A percentile compares a stretch with the other conserved stretches of the same genome.
phyloP scores from a whole-genome alignment of 92 coral and sea anemone species.

The Parazoanthus swiftii region DNA sequence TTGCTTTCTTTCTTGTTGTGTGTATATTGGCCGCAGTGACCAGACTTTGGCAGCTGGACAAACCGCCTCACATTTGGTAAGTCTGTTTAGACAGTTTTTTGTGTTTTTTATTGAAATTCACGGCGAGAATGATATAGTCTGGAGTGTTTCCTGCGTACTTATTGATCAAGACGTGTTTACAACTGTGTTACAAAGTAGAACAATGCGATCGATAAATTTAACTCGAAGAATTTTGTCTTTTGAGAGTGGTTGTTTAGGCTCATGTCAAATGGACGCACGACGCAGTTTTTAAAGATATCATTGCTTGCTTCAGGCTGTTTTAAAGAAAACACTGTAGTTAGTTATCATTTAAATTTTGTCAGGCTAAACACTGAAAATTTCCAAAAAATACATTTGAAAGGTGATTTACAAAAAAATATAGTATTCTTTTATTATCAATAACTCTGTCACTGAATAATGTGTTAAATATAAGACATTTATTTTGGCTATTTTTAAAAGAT shows the following conservation, averaged over 20 bases:
- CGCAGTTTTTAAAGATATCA: too few species aligned
- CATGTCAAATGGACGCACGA: background rate
- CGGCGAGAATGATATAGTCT: background rate
- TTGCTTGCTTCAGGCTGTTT: background rate
- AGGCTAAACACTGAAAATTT: background rate
- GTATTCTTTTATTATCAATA: too few species aligned
- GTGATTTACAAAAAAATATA: too few species aligned
- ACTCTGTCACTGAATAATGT: background rate
- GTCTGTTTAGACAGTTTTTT: background rate
- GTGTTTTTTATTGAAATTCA: background rate
- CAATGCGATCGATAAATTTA: background rate
- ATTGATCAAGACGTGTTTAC: background rate
- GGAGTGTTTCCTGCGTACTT: background rate
- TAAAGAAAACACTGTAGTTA: background rate
- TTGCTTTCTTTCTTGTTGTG: constrained; percentile 30
- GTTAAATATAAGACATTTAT: too few species aligned
- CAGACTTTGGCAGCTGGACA: constrained; percentile 20
- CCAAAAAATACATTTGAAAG: background rate
- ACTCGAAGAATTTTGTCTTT: background rate
- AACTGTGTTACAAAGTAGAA: background rate
- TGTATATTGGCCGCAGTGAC: constrained; percentile 32
- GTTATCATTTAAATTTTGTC: background rate
- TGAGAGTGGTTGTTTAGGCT: background rate
- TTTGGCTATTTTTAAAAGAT: background rate
- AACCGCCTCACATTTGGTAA: constrained; percentile 39